Evolutionary conservation across 1,140 invertebrate genomes (phyloP), one percentile per base, ranked within the genome.

Genomic region (Scaptomyza hsui): DNA sequence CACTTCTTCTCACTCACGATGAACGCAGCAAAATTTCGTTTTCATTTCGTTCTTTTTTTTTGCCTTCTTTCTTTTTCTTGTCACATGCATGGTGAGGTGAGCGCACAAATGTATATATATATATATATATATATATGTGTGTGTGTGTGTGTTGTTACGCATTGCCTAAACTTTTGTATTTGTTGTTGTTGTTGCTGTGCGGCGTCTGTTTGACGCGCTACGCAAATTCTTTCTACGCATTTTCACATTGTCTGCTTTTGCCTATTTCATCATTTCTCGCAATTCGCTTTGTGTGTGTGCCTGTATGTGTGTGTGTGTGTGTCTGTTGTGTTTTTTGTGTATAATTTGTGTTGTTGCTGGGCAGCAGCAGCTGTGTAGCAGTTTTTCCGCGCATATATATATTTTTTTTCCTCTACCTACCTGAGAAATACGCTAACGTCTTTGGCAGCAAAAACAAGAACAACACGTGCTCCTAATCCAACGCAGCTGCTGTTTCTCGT

Each of bases 1-100:
- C 32, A 15, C 41, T 21, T 29, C 26, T 5, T 29, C 2, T 9
- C 2, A 60, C 69, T 79, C 80, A 76, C 57, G 35, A 73, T 85
- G 80, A 85, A 79, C 80, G 45, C 61, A 85, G 80, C 80, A 79
- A 61, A 51, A 61, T 42, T 68, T 68, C 65, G 48, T 67, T 85
- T 83, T 85, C 78, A 60, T 83, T 78, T 37, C 12, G 32, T 37
- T 37, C n/a, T 82, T 80, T 67, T 45, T 75, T 78, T 75, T 57
- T 53, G 16, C 18, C n/a, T 78, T 29, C 4, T 6, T 29, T 29
- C 9, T 82, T 80, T 67, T 75, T 75, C 53, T 55, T 65, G 62
- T 72, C 63, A 60, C 63, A 67, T 67, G 62, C 47, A 47, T 32
- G 16, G 15, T 24, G 9, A 39, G 39, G 29, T 32, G 26, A 16